Evolutionary conservation across 2,888 invertebrate genomes (phyloP).

Genomic region (Parasteatoda lunata): DNA sequence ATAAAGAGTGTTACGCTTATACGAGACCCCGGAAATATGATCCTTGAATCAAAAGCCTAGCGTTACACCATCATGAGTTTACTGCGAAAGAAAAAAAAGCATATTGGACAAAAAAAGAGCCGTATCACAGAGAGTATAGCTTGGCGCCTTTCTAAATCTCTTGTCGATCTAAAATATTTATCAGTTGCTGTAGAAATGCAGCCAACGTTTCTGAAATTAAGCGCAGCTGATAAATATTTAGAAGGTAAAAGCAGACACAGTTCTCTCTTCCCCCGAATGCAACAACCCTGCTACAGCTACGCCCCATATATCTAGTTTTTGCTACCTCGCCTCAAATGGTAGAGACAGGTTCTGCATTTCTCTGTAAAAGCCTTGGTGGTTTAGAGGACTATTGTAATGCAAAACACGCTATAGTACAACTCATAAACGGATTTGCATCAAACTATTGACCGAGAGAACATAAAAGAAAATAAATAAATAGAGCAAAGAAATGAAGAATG

Average conservation of each 20-base stretch:
- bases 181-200: constrained; percentile 46
- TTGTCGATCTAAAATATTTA: constrained; percentile 54
- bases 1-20: background rate
- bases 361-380: constrained; percentile 23
- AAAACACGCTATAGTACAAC: constrained; percentile 41
- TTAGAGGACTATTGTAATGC: constrained; percentile 49
- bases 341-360: constrained; percentile 24
- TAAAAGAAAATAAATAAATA: background rate
- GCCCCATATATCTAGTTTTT: constrained; percentile 9
- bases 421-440: constrained; percentile 57
- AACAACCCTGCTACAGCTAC: constrained; percentile 31
- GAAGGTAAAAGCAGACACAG: constrained; percentile 16
- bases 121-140: background rate
- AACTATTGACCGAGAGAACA: constrained; percentile 17
- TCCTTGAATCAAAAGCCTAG: background rate
- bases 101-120: background rate
- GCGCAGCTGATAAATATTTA: constrained; percentile 58
- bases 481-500: background rate
- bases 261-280: background rate
- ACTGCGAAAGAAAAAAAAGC: background rate
- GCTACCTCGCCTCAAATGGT: constrained; percentile 23
- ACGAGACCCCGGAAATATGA: background rate
- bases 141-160: constrained; percentile 26
- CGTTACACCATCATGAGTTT: background rate
- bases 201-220: constrained; percentile 52